Conservation (phyloP, 2,797 vertebrate species). For the Onychomys arenicola region DNA sequence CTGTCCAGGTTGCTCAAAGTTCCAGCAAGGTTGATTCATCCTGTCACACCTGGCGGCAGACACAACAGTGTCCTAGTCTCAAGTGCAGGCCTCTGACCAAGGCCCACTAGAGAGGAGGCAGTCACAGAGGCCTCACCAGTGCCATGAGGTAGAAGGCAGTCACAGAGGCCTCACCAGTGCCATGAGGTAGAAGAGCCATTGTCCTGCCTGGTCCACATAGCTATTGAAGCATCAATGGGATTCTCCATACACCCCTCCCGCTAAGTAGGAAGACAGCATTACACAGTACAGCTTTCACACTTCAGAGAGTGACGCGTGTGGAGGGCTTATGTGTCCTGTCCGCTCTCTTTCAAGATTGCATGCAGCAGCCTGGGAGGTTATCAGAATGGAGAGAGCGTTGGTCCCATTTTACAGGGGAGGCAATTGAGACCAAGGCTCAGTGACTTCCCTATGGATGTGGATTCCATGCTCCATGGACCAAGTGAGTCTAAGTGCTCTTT, state of each 20-base stretch:
- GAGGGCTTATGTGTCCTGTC: fast-evolving
- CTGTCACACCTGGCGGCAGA: neutral
- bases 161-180: neutral
- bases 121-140: neutral
- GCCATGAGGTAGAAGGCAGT: neutral
- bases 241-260: neutral
- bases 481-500: neutral
- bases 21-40: neutral
- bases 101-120: neutral
- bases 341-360: neutral
- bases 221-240: fast-evolving
- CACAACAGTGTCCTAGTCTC: neutral
- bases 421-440: neutral
- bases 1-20: neutral
- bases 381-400: neutral
- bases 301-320: neutral
- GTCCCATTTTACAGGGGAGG: neutral
- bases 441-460: neutral
- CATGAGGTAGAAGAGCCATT: neutral
- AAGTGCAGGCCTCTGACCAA: neutral
- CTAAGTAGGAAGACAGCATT: neutral
- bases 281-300: too few species aligned
- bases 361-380: neutral
- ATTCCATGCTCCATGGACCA: neutral
- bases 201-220: fast-evolving